These are phyloP conservation scores for Macrobrachium nipponense DNA, from an alignment of 1,140 invertebrate species.

Conservation along the genomic window DNA sequence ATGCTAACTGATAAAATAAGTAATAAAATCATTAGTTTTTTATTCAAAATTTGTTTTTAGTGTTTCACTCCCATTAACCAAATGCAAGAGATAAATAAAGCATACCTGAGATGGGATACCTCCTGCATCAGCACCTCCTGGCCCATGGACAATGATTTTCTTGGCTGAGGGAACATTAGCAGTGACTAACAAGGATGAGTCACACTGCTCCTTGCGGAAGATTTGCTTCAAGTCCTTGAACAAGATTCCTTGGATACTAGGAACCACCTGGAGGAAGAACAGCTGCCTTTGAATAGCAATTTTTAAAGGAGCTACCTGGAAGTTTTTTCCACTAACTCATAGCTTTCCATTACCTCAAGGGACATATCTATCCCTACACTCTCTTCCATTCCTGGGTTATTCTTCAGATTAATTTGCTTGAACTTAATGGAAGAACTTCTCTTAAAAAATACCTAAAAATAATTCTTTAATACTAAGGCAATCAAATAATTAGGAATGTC, in stretches of 20 bases:
- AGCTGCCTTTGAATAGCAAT: neutral
- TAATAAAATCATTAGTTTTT: neutral
- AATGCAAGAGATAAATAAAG: too few species aligned
- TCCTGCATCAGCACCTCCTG: slow-evolving; percentile 86
- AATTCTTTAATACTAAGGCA: too few species aligned
- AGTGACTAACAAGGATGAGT: slow-evolving; percentile 95
- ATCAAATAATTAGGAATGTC: too few species aligned
- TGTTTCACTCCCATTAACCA: too few species aligned
- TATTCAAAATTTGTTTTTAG: too few species aligned
- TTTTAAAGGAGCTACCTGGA: neutral
- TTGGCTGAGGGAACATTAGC: slow-evolving; percentile 99
- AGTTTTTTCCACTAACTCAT: too few species aligned
- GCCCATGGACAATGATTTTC: slow-evolving; percentile 98
- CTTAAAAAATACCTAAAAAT: too few species aligned
- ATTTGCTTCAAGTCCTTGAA: slow-evolving; percentile 99
- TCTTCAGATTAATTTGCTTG: too few species aligned
- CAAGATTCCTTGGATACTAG: slow-evolving; percentile 97
- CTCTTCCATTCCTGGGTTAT: too few species aligned
- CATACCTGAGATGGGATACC: slow-evolving; percentile 88
- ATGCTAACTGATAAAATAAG: neutral
- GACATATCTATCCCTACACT: too few species aligned
- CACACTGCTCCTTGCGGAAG: slow-evolving; percentile 97
- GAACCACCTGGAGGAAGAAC: slow-evolving; percentile 78
- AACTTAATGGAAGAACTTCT: too few species aligned
- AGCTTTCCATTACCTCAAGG: too few species aligned